These are phyloP conservation scores for Pammene fasciana DNA, from an alignment of 2,888 invertebrate genomes.

Conservation along the genomic window DNA sequence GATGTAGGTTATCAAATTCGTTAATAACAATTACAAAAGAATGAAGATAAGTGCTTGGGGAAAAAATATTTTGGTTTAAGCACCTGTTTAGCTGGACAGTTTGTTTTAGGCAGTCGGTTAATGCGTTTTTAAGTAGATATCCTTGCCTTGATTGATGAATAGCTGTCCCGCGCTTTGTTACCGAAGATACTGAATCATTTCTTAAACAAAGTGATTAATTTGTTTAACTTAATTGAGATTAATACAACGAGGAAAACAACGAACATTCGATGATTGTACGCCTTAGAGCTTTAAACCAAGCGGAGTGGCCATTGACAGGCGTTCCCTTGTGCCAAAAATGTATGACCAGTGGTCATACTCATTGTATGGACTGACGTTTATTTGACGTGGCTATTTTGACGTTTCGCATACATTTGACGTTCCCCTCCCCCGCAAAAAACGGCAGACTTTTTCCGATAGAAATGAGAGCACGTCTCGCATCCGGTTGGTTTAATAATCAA, in stretches of 20 bases:
- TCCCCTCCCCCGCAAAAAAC: no score
- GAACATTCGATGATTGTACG: conserved; percentile 6
- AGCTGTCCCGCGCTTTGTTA: conserved; percentile 63
- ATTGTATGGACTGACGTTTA: no score
- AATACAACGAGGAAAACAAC: conserved; percentile 53
- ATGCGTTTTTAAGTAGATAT: conserved; percentile 79
- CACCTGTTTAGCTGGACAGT: conserved; percentile 58
- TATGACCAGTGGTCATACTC: no score
- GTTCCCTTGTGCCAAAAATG: no score
- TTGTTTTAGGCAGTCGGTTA: conserved; percentile 64
- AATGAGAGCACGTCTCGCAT: no score
- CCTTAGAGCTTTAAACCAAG: no score
- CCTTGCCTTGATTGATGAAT: conserved; percentile 79
- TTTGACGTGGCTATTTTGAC: no score
- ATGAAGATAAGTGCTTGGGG: conserved; percentile 58
- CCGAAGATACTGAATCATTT: conserved; percentile 59
- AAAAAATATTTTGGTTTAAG: conserved; percentile 47
- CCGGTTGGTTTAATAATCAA: no score
- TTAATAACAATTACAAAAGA: conserved; percentile 70
- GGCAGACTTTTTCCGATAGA: no score
- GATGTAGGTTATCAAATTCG: conserved; percentile 66
- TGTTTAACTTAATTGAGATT: conserved; percentile 75
- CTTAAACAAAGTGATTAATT: conserved; percentile 68
- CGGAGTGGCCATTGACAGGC: no score
- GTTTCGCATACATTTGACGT: no score